Conservation (phyloP, 2,888 invertebrate genomes). For the Agonopterix heracliana region DNA sequence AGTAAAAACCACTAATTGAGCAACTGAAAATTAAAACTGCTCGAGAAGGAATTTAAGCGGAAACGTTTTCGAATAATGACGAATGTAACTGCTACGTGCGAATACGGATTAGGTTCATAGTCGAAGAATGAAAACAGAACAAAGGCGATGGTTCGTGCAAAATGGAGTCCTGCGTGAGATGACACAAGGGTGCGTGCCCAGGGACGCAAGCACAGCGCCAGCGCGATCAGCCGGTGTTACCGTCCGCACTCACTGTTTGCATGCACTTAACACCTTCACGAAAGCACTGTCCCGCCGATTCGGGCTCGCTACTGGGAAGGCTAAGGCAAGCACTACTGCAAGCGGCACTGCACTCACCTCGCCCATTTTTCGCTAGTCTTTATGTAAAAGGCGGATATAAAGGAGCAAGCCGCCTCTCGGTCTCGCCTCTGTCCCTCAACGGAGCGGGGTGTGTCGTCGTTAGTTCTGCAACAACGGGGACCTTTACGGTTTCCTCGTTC, state of each 20-base stretch:
- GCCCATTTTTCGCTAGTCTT: constrained; percentile 73
- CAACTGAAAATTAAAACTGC: constrained; percentile 5
- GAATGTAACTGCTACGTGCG: constrained; percentile 22
- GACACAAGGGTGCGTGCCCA: constrained; percentile 28
- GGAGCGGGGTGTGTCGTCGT: constrained; percentile 66
- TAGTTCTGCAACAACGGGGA: constrained; percentile 74
- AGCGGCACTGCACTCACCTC: constrained; percentile 72
- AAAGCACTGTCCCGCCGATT: constrained; percentile 48
- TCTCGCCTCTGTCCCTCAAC: constrained; percentile 68
- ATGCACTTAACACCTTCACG: constrained; percentile 61
- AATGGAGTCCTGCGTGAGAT: constrained; percentile 28
- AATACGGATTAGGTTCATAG: constrained; percentile 19
- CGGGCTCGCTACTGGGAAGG: constrained; percentile 47
- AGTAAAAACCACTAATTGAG: constrained; percentile 5
- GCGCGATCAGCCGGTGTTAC: constrained; percentile 27
- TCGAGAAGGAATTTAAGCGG: constrained; percentile 10
- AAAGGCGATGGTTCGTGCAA: constrained; percentile 48
- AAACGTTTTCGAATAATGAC: constrained; percentile 6
- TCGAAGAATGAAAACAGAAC: constrained; percentile 29
- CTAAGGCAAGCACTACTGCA: constrained; percentile 66
- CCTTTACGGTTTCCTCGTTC: constrained; percentile 68
- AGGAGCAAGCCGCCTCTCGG: constrained; percentile 68
- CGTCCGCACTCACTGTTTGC: constrained; percentile 55
- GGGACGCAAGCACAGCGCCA: constrained; percentile 16
- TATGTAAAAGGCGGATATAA: constrained; percentile 69